Evolutionary conservation across 1,140 invertebrate genomes (phyloP), one percentile per base, ranked within the genome.

Genomic region (Drosophila miranda): DNA sequence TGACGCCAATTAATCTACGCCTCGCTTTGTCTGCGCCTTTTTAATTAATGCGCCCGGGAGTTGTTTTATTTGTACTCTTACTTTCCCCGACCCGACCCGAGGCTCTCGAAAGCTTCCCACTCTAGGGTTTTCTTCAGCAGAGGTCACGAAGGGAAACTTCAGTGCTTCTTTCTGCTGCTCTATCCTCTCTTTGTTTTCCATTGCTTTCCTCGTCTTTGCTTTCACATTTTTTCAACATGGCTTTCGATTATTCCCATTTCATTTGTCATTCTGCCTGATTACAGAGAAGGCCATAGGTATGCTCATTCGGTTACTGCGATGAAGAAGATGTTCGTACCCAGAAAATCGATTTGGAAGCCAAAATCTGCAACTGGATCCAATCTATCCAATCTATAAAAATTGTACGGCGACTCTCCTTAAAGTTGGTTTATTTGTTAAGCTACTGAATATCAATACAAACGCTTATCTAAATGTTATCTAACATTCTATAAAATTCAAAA

Each of bases 1-100:
- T 87, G 82, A 87, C 76, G 82, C 82, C 82, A 87, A 87, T 87
- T 87, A 87, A 87, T 87, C 82, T 87, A 83, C 75, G 66, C 62
- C 71, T 76, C 83, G 82, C 82, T 82, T 87, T 87, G 82, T 88
- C 78, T 87, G 82, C 54, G 72, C 63, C 82, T 87, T 87, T 74
- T 87, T 87, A 87, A 88, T 87, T 87, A 82, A 87, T 88, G 82
- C 78, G 75, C 82, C 60, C 48, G 82, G 75, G 83, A 82, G 75
- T 76, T 74, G 67, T 46, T 60, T 59, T 55, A 67, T 73, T 68
- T 62, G 64, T 54, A 46, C 58, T 59, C 54, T 26, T 42, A 48
- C 34, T 38, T 43, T 42, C 11, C 2, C 8, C n/a, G 0, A 11
- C 11, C 48, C 23, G 23, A 26, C 2, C 8, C n/a, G 0, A 11